Evolutionary conservation across 2,113 vertebrate genomes (phyloP), one percentile per base, ranked within the genome.

Genomic region (Pithys albifrons): DNA sequence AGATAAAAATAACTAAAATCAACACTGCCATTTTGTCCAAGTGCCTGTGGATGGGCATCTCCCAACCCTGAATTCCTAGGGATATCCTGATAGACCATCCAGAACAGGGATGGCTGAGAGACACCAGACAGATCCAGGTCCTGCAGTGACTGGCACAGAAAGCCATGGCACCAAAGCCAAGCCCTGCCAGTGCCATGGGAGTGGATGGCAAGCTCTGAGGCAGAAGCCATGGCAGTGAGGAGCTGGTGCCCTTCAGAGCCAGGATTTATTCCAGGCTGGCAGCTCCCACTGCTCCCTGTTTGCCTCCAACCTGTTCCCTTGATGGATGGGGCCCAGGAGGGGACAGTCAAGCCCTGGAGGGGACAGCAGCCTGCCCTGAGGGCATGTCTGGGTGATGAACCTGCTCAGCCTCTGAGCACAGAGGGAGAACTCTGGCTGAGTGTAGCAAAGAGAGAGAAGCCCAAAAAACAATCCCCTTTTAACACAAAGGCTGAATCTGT

Each of bases 221-320:
- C 54, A 66, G 46, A 33, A 87, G 57, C 59, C 71, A 46, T 0
- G 1, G 45, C 39, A 85, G 7, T 0, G 0, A 73, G 61, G 19
- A 78, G 27, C 18, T 1, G 1, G 23, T 62, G 64, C 91, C 8
- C 2, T 83, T 88, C 46, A 49, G 64, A 19, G 13, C 58, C 10
- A 61, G 71, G 90, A 94, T 96, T 95, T 89, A 91, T 96, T 78
- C 79, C 43, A 28, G 52, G 62, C 43, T 95, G 88, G 88, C 86
- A 94, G 80, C 73, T 92, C 73, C 24, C 72, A 76, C 80, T 74
- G 78, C 70, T 66, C 22, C 78, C 6, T 37, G 75, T 15, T 83
- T 77, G 33, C 51, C 81, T 89, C 85, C 76, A 95, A 20, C 71
- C 81, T 37, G 64, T 48, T 88, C 20, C 0, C 46, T 84, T 97